phyloP scores from a whole-genome alignment of 2,888 invertebrate genomes.

The Drosophila kokeensis region DNA sequence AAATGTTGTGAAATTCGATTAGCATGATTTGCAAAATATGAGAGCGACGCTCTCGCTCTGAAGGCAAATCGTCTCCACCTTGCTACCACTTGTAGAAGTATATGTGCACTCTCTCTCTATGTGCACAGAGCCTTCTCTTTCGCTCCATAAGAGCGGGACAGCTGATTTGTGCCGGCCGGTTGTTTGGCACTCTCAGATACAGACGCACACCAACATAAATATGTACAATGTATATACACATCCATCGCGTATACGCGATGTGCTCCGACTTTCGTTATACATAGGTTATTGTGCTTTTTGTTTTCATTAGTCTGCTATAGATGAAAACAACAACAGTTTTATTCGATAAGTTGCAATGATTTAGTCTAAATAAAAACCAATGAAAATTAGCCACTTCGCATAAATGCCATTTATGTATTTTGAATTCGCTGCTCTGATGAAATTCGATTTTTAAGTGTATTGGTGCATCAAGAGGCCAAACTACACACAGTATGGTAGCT shows the following conservation, averaged over 20 bases:
- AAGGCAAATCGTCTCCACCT: conserved; percentile 1
- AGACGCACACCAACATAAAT: conserved; percentile 2
- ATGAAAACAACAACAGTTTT: background rate
- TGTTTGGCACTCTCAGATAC: conserved; percentile 12
- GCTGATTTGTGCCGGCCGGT: conserved; percentile 30
- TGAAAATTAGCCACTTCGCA: background rate
- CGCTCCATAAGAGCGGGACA: conserved; percentile 10
- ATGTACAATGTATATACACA: background rate
- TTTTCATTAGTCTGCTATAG: background rate
- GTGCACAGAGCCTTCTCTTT: conserved; percentile 19
- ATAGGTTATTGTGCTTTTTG: background rate
- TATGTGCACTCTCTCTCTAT: conserved; percentile 3
- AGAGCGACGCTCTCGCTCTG: conserved; percentile 6
- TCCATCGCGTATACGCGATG: conserved; percentile 49
- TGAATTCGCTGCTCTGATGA: conserved; percentile 53
- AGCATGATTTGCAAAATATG: conserved; percentile 41
- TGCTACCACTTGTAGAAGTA: conserved; percentile 37
- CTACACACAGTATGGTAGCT: conserved; percentile 22
- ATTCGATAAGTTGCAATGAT: background rate
- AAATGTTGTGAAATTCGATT: conserved; percentile 66
- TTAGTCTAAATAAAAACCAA: background rate
- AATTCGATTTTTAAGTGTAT: conserved; percentile 56
- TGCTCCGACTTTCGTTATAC: background rate
- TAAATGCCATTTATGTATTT: background rate
- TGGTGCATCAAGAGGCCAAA: conserved; percentile 47